phyloP scores from a whole-genome alignment of 2,888 invertebrate species.

The Euzetes globulus region DNA sequence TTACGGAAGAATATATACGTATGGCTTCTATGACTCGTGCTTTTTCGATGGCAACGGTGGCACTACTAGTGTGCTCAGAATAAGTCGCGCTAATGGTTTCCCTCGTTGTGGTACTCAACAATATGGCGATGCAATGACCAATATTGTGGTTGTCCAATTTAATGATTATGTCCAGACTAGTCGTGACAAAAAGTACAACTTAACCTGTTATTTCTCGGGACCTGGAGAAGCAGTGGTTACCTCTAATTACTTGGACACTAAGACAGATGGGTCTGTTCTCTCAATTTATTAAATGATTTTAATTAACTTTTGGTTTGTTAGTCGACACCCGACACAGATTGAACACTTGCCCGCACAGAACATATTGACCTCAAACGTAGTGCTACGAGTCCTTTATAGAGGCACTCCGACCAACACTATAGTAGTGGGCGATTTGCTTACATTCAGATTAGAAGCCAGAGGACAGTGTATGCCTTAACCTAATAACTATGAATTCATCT shows the following conservation, averaged over 20 bases:
- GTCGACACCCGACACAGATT: conserved; percentile 76
- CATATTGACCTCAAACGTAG: conserved; percentile 76
- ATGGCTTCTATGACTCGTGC: conserved; percentile 81
- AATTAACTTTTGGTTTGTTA: conserved; percentile 52
- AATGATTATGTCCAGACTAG: conserved; percentile 87
- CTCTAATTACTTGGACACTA: conserved; percentile 51
- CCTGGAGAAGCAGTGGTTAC: conserved; percentile 89
- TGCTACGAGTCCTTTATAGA: conserved; percentile 75
- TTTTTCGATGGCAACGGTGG: conserved; percentile 86
- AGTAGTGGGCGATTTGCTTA: conserved; percentile 82
- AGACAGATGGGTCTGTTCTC: conserved; percentile 41
- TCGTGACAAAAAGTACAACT: conserved; percentile 78
- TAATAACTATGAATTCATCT: background rate
- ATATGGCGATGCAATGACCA: conserved; percentile 88
- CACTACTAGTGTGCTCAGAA: conserved; percentile 68
- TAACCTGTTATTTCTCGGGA: conserved; percentile 83
- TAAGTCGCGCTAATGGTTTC: conserved; percentile 77
- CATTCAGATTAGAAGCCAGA: conserved; percentile 78
- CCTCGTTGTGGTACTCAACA: conserved; percentile 86
- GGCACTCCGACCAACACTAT: conserved; percentile 85
- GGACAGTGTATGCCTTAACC: conserved; percentile 55
- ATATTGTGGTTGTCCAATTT: conserved; percentile 87
- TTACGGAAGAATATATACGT: conserved; percentile 79
- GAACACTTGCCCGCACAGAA: conserved; percentile 87
- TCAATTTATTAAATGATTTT: conserved; percentile 48